phyloP scores from a whole-genome alignment of 2,797 vertebrate genomes.

The Chlorospingus flavigularis region DNA sequence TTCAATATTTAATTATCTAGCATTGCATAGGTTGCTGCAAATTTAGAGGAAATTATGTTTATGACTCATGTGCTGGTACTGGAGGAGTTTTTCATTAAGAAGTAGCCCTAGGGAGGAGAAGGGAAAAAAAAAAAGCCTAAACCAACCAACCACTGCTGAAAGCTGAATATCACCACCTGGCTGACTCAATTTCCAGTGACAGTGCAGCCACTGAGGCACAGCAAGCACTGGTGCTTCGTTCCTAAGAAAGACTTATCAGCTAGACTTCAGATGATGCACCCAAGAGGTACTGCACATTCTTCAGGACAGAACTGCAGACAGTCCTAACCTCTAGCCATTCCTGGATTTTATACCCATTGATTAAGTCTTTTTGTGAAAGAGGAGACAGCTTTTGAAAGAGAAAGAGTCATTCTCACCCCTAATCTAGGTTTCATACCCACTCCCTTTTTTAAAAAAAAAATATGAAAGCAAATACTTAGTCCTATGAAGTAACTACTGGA shows the following conservation, averaged over 20 bases:
- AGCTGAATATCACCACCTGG: neutral
- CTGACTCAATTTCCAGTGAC: neutral
- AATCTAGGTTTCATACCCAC: fast-evolving
- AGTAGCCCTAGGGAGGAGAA: neutral
- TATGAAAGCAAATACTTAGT: neutral
- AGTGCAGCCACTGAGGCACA: neutral
- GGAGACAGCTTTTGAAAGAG: neutral
- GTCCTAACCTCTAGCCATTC: neutral
- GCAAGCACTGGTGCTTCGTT: neutral
- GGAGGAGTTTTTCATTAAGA: neutral
- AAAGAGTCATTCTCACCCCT: neutral
- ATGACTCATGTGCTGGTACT: constrained; percentile 2
- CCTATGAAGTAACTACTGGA: neutral
- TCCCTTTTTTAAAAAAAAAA: neutral
- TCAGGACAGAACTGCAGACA: neutral
- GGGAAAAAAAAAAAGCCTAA: neutral
- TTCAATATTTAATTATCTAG: constrained; percentile 16
- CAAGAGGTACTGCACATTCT: neutral
- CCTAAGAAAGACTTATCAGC: neutral
- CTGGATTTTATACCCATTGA: neutral
- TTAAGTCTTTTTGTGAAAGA: neutral
- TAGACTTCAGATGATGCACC: neutral
- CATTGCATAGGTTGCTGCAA: neutral
- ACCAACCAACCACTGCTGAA: neutral
- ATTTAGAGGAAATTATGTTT: constrained; percentile 11